phyloP scores from a whole-genome alignment of 2,797 vertebrate species.

The Aphelocoma californica region DNA sequence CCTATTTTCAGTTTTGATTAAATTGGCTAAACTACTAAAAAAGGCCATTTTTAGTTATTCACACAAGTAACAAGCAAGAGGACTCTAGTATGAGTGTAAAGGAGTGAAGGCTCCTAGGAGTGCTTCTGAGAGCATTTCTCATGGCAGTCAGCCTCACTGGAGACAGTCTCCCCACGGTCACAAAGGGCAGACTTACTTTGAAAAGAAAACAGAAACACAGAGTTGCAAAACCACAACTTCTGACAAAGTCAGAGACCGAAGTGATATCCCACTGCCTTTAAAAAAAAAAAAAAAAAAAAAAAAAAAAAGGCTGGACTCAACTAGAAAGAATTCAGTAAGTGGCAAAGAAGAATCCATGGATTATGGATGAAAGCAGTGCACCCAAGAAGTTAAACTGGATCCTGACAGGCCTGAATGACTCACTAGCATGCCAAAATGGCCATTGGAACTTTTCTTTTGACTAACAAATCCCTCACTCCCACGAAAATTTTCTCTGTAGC shows the following conservation, averaged over 20 bases:
- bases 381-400: background rate
- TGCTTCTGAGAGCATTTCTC: background rate
- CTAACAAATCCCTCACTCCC: background rate
- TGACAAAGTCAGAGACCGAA: background rate
- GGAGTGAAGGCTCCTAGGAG: background rate
- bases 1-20: background rate
- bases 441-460: background rate
- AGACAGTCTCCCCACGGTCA: background rate
- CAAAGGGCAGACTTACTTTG: background rate
- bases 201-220: slow-evolving; percentile 1
- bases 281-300: too few species aligned
- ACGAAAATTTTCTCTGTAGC: background rate
- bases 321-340: background rate
- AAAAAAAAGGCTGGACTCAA: background rate
- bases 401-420: background rate
- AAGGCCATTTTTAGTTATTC: background rate
- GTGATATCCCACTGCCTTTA: background rate
- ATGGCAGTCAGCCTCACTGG: background rate
- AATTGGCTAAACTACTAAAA: background rate
- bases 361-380: background rate
- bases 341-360: background rate
- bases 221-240: slow-evolving; percentile 1
- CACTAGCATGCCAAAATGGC: background rate
- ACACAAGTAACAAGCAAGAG: background rate
- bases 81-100: background rate